A percentile compares a stretch with the other conserved stretches of the same genome.
Evolutionary conservation across 2,797 vertebrate genomes (phyloP).

Genomic region (Brotogeris chrysoptera): DNA sequence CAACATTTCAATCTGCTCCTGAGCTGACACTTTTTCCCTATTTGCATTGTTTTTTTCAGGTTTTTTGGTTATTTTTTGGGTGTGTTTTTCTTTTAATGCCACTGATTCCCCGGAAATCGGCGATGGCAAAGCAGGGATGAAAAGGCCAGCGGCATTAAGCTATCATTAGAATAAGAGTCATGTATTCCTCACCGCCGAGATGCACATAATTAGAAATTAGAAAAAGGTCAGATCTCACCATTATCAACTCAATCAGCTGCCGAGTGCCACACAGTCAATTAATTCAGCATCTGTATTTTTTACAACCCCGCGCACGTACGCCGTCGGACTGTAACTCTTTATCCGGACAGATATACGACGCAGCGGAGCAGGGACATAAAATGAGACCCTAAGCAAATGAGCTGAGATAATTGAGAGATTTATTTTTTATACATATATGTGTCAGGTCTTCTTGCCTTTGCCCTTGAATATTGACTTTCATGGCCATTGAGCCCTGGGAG

Average conservation of each 20-base stretch:
- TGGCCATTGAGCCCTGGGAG: conserved; percentile 47
- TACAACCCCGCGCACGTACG: conserved; percentile 86
- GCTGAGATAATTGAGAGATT: conserved; percentile 96
- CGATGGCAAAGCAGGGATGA: neutral
- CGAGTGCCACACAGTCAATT: conserved; percentile 95
- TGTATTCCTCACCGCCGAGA: conserved; percentile 78
- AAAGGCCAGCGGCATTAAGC: conserved; percentile 73
- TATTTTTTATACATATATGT: conserved; percentile 81
- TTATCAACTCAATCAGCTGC: conserved; percentile 88
- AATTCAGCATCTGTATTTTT: conserved; percentile 99
- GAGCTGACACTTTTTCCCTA: rapidly evolving
- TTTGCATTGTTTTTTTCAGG: neutral
- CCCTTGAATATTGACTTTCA: conserved; percentile 90
- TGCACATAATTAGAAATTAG: conserved; percentile 92
- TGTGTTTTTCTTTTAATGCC: rapidly evolving
- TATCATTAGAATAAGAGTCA: conserved; percentile 80
- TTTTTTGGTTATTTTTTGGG: neutral
- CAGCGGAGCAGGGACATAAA: conserved; percentile 83
- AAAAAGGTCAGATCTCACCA: conserved; percentile 91
- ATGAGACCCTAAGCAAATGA: conserved; percentile 91
- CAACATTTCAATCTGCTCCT: neutral
- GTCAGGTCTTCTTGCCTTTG: conserved; percentile 77
- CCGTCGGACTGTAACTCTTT: conserved; percentile 88
- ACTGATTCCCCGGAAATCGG: neutral
- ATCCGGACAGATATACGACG: conserved; percentile 86